Conservation (phyloP, 2,888 invertebrate genomes). For the Liposcelis brunnea region DNA sequence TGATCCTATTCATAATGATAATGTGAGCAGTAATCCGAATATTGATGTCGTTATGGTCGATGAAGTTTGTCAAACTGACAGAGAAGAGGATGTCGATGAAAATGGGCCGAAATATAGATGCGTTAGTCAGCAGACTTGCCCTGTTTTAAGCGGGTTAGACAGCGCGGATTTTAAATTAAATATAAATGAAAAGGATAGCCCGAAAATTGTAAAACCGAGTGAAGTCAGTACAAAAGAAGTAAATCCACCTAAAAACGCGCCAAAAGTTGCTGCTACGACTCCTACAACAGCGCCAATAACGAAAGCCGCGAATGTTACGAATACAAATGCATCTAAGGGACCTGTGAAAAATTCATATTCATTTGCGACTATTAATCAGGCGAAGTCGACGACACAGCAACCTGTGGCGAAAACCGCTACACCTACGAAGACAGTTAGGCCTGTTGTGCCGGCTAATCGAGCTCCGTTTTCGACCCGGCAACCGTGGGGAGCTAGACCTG, state of each 20-base stretch:
- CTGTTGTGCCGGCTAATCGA: constrained; percentile 15
- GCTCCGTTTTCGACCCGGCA: constrained; percentile 30
- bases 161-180: constrained; percentile 7
- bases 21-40: too few species aligned
- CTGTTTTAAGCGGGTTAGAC: not conserved
- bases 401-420: constrained; percentile 21
- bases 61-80: constrained; percentile 2
- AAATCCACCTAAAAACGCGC: not conserved
- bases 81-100: constrained; percentile 1
- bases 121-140: constrained; percentile 3
- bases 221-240: constrained; percentile 9
- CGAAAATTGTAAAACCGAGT: constrained; percentile 6
- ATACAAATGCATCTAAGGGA: too few species aligned
- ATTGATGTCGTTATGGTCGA: constrained; percentile 2
- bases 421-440: constrained; percentile 13
- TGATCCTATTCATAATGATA: too few species aligned
- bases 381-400: too few species aligned
- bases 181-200: constrained; percentile 11
- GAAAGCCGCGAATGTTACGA: not conserved
- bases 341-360: constrained; percentile 9
- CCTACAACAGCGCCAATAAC: too few species aligned
- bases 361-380: too few species aligned
- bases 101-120: not conserved
- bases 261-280: not conserved
- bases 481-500: constrained; percentile 3